Conservation (phyloP, 2,797 vertebrate genomes). For the Hephaestus fuliginosus region DNA sequence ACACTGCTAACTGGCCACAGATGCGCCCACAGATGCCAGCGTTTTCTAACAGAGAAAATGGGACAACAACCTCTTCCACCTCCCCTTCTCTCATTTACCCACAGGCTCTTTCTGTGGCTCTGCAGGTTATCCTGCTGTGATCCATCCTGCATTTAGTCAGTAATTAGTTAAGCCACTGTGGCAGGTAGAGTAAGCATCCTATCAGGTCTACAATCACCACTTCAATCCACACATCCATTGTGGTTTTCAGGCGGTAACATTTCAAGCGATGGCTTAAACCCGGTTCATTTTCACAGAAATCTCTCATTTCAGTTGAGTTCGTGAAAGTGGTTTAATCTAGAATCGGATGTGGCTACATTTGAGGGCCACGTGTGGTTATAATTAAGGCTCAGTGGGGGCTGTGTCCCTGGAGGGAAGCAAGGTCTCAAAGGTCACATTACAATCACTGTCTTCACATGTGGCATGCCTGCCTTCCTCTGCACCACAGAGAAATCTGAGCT, state of each 20-base stretch:
- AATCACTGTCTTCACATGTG: constrained; percentile 67
- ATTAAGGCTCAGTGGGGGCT: constrained; percentile 76
- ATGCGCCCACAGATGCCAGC: constrained; percentile 42
- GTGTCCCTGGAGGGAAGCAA: constrained; percentile 50
- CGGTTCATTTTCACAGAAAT: constrained; percentile 52
- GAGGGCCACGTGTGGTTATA: constrained; percentile 65
- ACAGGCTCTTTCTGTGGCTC: constrained; percentile 35
- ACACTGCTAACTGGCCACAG: constrained; percentile 52
- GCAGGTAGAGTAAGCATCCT: constrained; percentile 36
- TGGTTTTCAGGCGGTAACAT: constrained; percentile 31
- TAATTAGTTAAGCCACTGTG: constrained; percentile 63
- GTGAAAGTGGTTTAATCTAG: constrained; percentile 69
- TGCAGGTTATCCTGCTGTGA: constrained; percentile 53
- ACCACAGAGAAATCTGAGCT: constrained; percentile 49
- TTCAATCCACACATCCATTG: constrained; percentile 35
- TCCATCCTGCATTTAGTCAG: constrained; percentile 48
- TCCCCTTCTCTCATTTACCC: constrained; percentile 28
- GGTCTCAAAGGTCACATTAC: constrained; percentile 74
- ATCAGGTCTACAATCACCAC: constrained; percentile 38
- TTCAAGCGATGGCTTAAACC: constrained; percentile 26
- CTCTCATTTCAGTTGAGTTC: constrained; percentile 66
- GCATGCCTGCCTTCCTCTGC: constrained; percentile 32
- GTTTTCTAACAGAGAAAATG: constrained; percentile 51
- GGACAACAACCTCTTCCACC: constrained; percentile 32
- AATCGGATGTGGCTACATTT: constrained; percentile 74